Percentiles rank a stretch among this genome's conserved stretches.
Evolutionary conservation across 2,888 invertebrate species (phyloP).

Genomic region (Mimachlamys varia): DNA sequence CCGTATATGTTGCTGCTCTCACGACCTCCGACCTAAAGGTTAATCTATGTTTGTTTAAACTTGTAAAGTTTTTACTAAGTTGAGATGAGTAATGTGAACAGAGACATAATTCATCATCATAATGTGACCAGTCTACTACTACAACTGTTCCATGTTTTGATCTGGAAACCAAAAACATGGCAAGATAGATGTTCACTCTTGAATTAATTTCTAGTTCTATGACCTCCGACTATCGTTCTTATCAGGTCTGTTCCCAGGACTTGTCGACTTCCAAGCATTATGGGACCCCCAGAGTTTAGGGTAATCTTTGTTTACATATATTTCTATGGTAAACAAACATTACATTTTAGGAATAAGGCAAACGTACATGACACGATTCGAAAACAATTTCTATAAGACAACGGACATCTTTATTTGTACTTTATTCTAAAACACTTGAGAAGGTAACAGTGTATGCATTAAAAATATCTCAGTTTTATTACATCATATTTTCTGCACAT

Average conservation of each 20-base stretch:
- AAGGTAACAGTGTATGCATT: too few species aligned
- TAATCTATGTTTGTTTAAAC: neutral
- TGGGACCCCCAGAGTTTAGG: neutral
- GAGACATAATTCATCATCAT: neutral
- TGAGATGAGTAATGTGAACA: neutral
- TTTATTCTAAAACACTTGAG: too few species aligned
- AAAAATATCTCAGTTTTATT: too few species aligned
- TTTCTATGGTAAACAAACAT: neutral
- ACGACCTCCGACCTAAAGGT: constrained; percentile 1
- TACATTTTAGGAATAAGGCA: too few species aligned
- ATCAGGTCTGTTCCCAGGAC: neutral
- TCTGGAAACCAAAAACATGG: neutral
- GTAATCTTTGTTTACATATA: neutral
- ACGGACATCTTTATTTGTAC: too few species aligned
- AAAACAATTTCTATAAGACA: too few species aligned
- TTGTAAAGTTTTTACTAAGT: neutral
- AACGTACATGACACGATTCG: too few species aligned
- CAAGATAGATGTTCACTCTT: neutral
- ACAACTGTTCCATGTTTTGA: neutral
- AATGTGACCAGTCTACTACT: neutral
- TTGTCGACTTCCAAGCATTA: neutral
- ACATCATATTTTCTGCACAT: too few species aligned
- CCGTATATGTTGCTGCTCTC: neutral
- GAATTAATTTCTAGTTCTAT: neutral
- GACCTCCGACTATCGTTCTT: neutral